Evolutionary conservation across 2,888 invertebrate species (phyloP).

Genomic region (Microchrysa polita): DNA sequence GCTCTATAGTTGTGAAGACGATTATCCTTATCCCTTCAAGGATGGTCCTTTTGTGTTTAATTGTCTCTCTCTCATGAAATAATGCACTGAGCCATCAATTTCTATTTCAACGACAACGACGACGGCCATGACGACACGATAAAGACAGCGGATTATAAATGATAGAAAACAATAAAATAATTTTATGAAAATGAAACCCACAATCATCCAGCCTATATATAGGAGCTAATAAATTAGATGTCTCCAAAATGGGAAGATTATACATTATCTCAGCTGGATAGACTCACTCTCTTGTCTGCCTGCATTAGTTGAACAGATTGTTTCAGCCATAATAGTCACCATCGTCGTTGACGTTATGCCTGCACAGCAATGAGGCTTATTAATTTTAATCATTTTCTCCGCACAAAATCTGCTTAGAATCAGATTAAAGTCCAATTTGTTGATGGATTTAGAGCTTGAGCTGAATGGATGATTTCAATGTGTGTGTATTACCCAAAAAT

Average conservation of each 20-base stretch:
- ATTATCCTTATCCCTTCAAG: neutral
- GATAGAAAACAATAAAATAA: slow-evolving; percentile 5
- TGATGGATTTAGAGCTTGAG: neutral
- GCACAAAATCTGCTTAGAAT: neutral
- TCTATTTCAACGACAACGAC: neutral
- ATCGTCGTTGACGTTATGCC: too few species aligned
- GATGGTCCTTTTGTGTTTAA: neutral
- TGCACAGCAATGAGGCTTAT: neutral
- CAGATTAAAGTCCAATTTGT: slow-evolving; percentile 9
- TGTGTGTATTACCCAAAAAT: neutral
- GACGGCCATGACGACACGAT: too few species aligned
- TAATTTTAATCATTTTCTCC: slow-evolving; percentile 7
- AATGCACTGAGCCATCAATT: neutral
- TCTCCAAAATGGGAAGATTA: neutral
- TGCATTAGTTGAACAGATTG: neutral
- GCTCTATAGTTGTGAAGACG: neutral
- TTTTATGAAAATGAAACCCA: slow-evolving; percentile 5
- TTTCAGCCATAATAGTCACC: neutral
- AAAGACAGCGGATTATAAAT: slow-evolving; percentile 1
- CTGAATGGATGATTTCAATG: neutral
- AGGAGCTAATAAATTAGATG: neutral
- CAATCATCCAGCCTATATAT: slow-evolving; percentile 8
- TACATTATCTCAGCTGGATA: neutral
- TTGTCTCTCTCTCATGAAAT: neutral
- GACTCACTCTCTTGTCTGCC: too few species aligned